Conservation (phyloP, 2,888 invertebrate species). For the Polyommatus icarus region DNA sequence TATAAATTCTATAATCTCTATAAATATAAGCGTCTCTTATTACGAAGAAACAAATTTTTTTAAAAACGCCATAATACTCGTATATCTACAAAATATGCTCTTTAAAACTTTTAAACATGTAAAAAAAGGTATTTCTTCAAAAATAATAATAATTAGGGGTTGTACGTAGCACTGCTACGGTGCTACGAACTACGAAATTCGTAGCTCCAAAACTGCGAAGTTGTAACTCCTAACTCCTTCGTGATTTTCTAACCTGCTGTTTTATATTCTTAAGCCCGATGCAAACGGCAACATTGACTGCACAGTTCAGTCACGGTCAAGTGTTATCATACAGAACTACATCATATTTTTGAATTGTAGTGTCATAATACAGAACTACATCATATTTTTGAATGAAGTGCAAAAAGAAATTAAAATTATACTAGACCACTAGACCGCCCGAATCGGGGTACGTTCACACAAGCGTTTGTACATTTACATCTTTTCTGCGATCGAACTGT, state of each 20-base stretch:
- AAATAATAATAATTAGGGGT: no score
- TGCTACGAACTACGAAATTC: no score
- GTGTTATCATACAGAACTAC: not conserved
- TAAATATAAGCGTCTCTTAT: not conserved
- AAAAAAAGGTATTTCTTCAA: no score
- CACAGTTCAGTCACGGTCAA: not conserved
- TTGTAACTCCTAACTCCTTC: not conserved
- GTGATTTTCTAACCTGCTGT: not conserved
- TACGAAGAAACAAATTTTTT: not conserved
- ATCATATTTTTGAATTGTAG: not conserved
- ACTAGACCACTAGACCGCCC: not conserved
- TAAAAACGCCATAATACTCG: not conserved
- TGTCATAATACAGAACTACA: not conserved
- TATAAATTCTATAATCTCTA: not conserved
- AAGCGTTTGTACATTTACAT: not conserved
- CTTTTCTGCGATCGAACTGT: not conserved
- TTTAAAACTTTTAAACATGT: no score
- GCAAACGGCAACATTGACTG: not conserved
- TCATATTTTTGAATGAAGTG: not conserved
- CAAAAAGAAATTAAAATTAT: not conserved
- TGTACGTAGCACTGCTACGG: not conserved
- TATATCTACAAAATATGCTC: not conserved
- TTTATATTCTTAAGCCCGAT: not conserved
- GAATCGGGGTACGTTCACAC: not conserved
- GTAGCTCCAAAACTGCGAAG: not conserved